Evolutionary conservation across 2,888 invertebrate species (phyloP).

Genomic region (Nycteola revayana): DNA sequence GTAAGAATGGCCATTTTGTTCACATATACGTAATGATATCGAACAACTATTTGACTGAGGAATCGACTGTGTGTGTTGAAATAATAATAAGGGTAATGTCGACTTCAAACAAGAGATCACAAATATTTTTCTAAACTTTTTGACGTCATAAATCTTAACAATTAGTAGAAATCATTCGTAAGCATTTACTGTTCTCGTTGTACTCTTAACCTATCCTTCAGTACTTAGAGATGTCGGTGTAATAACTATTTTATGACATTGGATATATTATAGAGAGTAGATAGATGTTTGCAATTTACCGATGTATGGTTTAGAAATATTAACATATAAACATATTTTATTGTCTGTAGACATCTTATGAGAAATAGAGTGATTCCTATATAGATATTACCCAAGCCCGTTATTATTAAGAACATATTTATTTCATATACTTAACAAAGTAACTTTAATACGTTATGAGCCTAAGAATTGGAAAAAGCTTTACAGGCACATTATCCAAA

Average conservation of each 20-base stretch:
- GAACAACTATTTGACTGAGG: conserved; percentile 66
- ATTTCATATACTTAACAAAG: conserved; percentile 19
- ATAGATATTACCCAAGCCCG: conserved; percentile 27
- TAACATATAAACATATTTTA: conserved; percentile 49
- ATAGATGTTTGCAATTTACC: conserved; percentile 64
- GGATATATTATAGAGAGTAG: conserved; percentile 51
- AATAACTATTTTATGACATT: conserved; percentile 47
- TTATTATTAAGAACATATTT: conserved; percentile 12
- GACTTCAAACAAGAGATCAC: conserved; percentile 61
- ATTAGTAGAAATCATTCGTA: conserved; percentile 60
- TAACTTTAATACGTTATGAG: conserved; percentile 24
- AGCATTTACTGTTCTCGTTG: conserved; percentile 65
- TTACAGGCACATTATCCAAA: conserved; percentile 24
- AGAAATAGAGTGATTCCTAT: conserved; percentile 40
- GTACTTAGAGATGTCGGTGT: conserved; percentile 32
- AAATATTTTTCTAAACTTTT: conserved; percentile 81
- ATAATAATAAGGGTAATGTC: conserved; percentile 64
- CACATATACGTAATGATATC: conserved; percentile 40
- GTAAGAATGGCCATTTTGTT: conserved; percentile 26
- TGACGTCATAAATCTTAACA: conserved; percentile 60
- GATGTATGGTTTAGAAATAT: conserved; percentile 45
- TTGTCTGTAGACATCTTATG: conserved; percentile 65
- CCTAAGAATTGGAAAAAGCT: conserved; percentile 33
- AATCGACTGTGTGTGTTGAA: conserved; percentile 67
- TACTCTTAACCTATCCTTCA: conserved; percentile 45